Evolutionary conservation across 2,888 invertebrate genomes (phyloP).

Genomic region (Plusia festucae): DNA sequence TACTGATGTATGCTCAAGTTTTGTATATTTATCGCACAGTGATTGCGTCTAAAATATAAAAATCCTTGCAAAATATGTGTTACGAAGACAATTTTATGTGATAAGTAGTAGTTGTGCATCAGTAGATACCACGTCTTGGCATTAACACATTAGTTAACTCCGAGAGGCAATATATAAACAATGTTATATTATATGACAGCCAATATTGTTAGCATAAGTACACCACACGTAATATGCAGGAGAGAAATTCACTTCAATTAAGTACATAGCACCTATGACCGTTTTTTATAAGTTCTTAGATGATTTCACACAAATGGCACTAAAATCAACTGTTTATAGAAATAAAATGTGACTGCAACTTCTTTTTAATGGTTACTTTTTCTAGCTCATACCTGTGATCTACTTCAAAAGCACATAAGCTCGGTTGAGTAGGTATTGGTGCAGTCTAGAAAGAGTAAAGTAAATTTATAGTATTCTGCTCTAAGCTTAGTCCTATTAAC

Average conservation of each 20-base stretch:
- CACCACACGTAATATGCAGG: background rate
- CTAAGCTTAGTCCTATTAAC: too few species aligned
- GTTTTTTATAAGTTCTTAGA: background rate
- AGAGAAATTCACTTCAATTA: background rate
- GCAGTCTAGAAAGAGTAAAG: too few species aligned
- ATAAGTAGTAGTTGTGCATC: background rate
- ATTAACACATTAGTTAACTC: too few species aligned
- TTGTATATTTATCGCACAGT: constrained; percentile 7
- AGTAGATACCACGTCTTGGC: background rate
- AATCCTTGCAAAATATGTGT: background rate
- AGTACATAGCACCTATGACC: background rate
- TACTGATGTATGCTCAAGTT: constrained; percentile 45
- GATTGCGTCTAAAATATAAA: background rate
- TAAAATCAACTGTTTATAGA: too few species aligned
- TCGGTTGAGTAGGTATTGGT: too few species aligned
- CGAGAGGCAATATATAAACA: background rate
- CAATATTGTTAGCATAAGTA: background rate
- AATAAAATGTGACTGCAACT: too few species aligned
- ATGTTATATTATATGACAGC: background rate
- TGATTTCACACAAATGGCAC: too few species aligned
- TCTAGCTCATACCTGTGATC: too few species aligned
- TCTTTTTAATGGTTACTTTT: too few species aligned
- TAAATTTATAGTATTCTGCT: too few species aligned
- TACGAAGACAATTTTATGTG: background rate
- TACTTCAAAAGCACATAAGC: too few species aligned